phyloP scores from a whole-genome alignment of 2,113 vertebrate species.

The Petromus typicus region DNA sequence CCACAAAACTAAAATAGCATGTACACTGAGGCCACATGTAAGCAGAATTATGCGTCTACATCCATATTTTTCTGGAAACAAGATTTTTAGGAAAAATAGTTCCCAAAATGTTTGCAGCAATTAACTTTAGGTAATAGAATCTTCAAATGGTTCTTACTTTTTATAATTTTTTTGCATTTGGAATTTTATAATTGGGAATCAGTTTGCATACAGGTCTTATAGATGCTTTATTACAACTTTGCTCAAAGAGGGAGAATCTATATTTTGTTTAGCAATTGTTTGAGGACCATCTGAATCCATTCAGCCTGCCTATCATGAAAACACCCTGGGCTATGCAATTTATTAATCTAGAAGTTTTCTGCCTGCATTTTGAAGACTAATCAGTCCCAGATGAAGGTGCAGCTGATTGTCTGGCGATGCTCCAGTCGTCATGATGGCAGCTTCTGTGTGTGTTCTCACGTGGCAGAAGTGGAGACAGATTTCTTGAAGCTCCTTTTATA shows the following conservation, averaged over 20 bases:
- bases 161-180: not conserved
- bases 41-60: not conserved
- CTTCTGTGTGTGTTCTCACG: not conserved
- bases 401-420: not conserved
- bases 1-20: not conserved
- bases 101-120: constrained; percentile 21
- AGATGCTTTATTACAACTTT: not conserved
- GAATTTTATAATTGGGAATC: constrained; percentile 22
- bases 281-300: not conserved
- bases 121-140: not conserved
- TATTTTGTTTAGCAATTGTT: constrained; percentile 33
- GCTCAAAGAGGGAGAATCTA: not conserved
- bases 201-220: not conserved
- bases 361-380: not conserved
- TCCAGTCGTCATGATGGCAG: not conserved
- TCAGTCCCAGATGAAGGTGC: not conserved
- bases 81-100: constrained; percentile 33
- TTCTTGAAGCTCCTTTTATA: not conserved
- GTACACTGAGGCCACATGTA: not conserved
- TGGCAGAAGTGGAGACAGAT: not conserved
- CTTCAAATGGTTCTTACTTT: constrained; percentile 48
- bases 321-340: not conserved
- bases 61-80: not conserved
- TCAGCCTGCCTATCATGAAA: constrained; percentile 14
- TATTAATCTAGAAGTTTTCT: not conserved